These are phyloP conservation scores for Julus scanicus DNA, from an alignment of 2,888 invertebrate species.

Conservation along the genomic window DNA sequence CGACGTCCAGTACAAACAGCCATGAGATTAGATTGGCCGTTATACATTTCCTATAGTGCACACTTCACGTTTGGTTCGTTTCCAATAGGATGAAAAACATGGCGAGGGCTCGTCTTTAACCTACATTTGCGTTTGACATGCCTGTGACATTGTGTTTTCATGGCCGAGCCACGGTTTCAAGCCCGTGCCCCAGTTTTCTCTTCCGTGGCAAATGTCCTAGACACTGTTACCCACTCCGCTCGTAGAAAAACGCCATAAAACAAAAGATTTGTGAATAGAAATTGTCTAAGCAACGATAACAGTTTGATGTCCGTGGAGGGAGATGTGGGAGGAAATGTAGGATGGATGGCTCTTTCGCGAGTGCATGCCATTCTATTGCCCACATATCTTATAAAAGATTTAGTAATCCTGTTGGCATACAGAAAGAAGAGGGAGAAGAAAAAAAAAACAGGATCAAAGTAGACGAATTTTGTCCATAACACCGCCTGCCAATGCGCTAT, in stretches of 20 bases:
- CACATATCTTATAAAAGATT: constrained; percentile 2
- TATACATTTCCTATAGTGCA: neutral
- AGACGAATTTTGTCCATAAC: neutral
- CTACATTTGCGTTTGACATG: constrained; percentile 3
- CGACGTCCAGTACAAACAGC: neutral
- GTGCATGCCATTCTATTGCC: neutral
- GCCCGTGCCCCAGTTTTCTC: neutral
- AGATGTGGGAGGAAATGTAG: neutral
- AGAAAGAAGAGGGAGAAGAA: neutral
- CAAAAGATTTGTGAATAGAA: constrained; percentile 30
- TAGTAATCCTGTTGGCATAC: neutral
- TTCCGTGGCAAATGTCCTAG: constrained; percentile 15
- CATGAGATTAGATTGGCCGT: neutral
- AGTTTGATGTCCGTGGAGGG: constrained; percentile 40
- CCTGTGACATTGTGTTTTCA: neutral
- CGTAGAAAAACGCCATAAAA: constrained; percentile 28
- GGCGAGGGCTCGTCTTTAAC: constrained; percentile 10
- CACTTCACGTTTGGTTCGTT: neutral
- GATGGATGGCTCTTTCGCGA: neutral
- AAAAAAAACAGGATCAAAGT: neutral
- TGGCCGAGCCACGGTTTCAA: neutral
- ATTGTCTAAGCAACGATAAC: constrained; percentile 35
- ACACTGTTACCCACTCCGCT: constrained; percentile 1
- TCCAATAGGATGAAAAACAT: neutral
- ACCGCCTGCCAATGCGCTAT: neutral